Conservation (phyloP, 2,888 invertebrate species). For the Carcina quercana region DNA sequence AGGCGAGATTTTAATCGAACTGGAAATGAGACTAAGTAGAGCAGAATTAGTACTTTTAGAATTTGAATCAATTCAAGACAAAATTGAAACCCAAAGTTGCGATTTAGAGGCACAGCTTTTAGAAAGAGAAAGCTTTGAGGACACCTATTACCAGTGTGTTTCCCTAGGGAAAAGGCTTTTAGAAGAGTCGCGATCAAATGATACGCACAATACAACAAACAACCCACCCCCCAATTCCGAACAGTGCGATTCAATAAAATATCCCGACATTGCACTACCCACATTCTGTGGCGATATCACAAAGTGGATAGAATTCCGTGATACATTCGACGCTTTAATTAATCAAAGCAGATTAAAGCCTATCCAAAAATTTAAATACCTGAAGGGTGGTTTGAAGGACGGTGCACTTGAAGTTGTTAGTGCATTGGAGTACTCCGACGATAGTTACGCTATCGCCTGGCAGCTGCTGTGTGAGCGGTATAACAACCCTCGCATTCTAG, state of each 20-base stretch:
- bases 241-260: background rate
- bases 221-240: too few species aligned
- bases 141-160: too few species aligned
- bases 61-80: too few species aligned
- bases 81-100: too few species aligned
- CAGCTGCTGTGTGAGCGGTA: constrained; percentile 11
- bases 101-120: too few species aligned
- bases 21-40: too few species aligned
- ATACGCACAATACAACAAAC: too few species aligned
- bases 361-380: constrained; percentile 6
- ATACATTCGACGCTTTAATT: constrained; percentile 4
- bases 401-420: constrained; percentile 4
- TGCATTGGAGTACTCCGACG: constrained; percentile 10
- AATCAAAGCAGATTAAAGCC: constrained; percentile 2
- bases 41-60: too few species aligned
- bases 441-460: constrained; percentile 12
- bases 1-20: too few species aligned
- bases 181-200: too few species aligned
- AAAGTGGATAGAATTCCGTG: constrained; percentile 6
- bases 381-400: constrained; percentile 1
- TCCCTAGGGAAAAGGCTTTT: too few species aligned
- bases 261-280: background rate
- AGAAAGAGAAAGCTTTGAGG: too few species aligned
- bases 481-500: constrained; percentile 9
- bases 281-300: background rate